phyloP scores from a whole-genome alignment of 30 jellyfish, hydroid and myxozoan genomes.

The Aurelia aurita complex sp. Pacific region DNA sequence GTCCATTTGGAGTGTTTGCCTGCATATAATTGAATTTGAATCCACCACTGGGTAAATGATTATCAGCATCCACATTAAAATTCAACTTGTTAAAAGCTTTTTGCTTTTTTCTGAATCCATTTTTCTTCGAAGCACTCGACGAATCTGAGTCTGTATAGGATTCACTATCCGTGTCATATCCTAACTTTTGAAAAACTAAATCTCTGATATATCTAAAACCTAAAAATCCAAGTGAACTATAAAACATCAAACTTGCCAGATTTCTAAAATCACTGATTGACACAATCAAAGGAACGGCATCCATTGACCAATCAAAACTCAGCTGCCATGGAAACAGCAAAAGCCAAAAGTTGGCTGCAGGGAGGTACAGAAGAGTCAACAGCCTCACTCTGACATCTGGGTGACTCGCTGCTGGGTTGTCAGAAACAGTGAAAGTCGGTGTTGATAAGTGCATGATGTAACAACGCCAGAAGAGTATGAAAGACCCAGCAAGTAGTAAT shows the following conservation, averaged over 20 bases:
- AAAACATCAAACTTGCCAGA: slow-evolving; percentile 34
- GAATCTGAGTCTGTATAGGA: background rate
- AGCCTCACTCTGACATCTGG: slow-evolving; percentile 57
- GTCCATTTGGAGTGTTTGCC: too few relatives aligned
- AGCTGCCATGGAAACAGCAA: slow-evolving; percentile 89
- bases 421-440: slow-evolving; percentile 83
- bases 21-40: too few relatives aligned
- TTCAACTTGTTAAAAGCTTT: background rate
- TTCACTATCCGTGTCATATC: background rate
- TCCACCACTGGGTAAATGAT: too few relatives aligned
- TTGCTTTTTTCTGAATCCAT: background rate
- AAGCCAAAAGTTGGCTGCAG: slow-evolving; percentile 70
- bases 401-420: slow-evolving; percentile 88
- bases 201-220: background rate
- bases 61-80: too few relatives aligned
- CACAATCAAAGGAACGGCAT: slow-evolving; percentile 76
- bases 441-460: slow-evolving; percentile 71
- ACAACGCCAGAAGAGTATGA: slow-evolving; percentile 57
- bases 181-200: background rate
- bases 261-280: slow-evolving; percentile 53
- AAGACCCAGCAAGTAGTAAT: slow-evolving; percentile 24
- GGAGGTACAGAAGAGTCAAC: slow-evolving; percentile 78
- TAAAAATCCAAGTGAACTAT: slow-evolving; percentile 5
- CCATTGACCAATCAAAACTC: slow-evolving; percentile 98
- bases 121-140: slow-evolving; percentile 5